These are phyloP conservation scores for Vandiemenella viatica DNA, from an alignment of 2,888 invertebrate species.

Conservation along the genomic window DNA sequence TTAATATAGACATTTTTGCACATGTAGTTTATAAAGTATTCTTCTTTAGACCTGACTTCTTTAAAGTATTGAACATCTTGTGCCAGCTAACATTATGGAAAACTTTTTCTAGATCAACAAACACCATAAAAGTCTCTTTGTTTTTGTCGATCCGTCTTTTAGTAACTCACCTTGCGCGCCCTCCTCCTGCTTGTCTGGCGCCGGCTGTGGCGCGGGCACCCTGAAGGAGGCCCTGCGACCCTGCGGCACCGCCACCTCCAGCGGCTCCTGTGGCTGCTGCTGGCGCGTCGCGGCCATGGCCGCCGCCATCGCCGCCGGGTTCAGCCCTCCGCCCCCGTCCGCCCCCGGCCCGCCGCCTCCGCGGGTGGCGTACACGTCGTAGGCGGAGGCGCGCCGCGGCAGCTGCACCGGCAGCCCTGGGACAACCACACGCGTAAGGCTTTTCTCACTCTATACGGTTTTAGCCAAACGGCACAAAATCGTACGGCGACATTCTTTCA, in stretches of 20 bases:
- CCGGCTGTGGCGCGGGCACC: not conserved
- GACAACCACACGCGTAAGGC: not conserved
- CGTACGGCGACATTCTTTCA: no score
- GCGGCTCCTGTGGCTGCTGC: constrained; percentile 4
- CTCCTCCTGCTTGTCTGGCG: not conserved
- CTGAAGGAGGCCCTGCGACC: not conserved
- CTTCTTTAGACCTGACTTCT: no score
- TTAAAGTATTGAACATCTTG: no score
- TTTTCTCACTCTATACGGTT: no score
- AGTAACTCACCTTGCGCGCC: not conserved
- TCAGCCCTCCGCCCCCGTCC: constrained; percentile 17
- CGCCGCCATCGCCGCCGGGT: constrained; percentile 6
- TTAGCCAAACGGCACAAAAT: not conserved
- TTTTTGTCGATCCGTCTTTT: no score
- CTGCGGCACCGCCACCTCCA: not conserved
- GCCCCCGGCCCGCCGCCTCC: constrained; percentile 29
- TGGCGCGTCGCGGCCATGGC: constrained; percentile 3
- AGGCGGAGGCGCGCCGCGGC: constrained; percentile 67
- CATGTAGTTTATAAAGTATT: no score
- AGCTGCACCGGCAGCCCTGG: constrained; percentile 50
- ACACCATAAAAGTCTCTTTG: no score
- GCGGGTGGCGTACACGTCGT: constrained; percentile 60
- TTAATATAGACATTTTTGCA: no score
- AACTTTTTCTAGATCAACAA: no score
- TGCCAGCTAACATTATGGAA: no score